These are phyloP conservation scores for Anableps anableps DNA, from an alignment of 2,797 vertebrate genomes.

Conservation along the genomic window DNA sequence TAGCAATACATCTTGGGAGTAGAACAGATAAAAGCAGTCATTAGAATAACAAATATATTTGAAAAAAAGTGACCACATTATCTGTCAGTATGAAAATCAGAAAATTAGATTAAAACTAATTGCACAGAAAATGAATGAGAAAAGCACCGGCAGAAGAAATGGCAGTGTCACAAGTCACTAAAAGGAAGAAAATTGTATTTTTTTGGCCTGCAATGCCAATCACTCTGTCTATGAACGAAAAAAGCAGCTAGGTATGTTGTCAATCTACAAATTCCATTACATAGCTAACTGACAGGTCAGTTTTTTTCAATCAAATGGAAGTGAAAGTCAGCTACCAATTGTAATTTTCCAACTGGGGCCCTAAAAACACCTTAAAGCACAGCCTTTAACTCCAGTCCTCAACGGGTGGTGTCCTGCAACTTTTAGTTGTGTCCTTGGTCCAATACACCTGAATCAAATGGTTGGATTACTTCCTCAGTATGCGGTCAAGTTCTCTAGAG, in stretches of 20 bases:
- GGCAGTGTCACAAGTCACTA: background rate
- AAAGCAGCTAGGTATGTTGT: conserved; percentile 23
- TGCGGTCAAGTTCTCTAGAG: no score
- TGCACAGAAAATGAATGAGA: background rate
- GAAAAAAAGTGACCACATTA: background rate
- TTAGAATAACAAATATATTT: background rate
- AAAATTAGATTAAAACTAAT: background rate
- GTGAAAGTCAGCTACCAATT: conserved; percentile 7
- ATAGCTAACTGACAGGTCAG: conserved; percentile 17
- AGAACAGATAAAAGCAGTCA: background rate
- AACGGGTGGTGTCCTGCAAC: no score
- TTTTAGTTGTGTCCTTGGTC: no score
- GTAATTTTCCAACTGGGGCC: background rate
- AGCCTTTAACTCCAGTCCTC: no score
- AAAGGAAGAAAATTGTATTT: background rate
- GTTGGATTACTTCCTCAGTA: no score
- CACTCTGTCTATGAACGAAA: conserved; percentile 17
- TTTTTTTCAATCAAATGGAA: conserved; percentile 23
- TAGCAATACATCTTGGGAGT: background rate
- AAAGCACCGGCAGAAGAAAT: conserved; percentile 1
- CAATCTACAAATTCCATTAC: conserved; percentile 17
- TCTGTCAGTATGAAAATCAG: background rate
- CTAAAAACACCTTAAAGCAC: background rate
- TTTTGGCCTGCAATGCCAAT: conserved; percentile 9
- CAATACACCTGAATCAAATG: no score